A percentile compares a stretch with the other conserved stretches of the same genome.
phyloP scores from a whole-genome alignment of 2,888 invertebrate species.

The Cantharis lateralis region DNA sequence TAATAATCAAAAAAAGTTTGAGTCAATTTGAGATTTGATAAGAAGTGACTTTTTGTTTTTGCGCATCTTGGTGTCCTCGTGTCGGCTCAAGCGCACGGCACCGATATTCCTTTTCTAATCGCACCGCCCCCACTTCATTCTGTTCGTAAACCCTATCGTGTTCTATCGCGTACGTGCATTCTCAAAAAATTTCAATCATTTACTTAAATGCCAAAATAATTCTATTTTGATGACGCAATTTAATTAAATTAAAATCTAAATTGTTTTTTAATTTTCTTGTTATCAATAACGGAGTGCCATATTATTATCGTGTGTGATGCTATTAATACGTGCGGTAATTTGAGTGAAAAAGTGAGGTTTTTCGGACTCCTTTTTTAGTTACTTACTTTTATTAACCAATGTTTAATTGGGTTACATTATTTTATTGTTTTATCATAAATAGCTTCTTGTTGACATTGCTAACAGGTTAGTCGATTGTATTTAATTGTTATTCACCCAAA shows the following conservation, averaged over 20 bases:
- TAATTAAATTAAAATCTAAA: neutral
- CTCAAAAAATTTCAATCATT: conserved; percentile 25
- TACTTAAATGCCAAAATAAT: conserved; percentile 11
- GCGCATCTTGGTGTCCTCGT: conserved; percentile 48
- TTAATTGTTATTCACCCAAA: neutral
- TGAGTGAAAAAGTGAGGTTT: conserved; percentile 16
- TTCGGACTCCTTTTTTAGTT: conserved; percentile 16
- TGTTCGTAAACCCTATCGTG: conserved; percentile 35
- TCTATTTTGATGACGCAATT: neutral
- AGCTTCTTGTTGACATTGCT: conserved; percentile 8
- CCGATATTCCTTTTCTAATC: conserved; percentile 40
- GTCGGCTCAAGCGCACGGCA: conserved; percentile 47
- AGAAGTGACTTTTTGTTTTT: conserved; percentile 27
- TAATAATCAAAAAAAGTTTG: neutral
- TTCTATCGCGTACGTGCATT: conserved; percentile 28
- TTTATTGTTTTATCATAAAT: neutral
- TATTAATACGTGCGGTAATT: conserved; percentile 11
- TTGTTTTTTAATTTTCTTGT: neutral
- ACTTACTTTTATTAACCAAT: neutral
- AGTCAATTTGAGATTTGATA: neutral
- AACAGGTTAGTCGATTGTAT: neutral
- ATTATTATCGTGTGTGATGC: conserved; percentile 6
- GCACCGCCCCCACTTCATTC: conserved; percentile 47
- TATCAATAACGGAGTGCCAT: neutral
- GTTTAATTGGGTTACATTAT: conserved; percentile 1